These are phyloP conservation scores for Plemyria rubiginata DNA, from an alignment of 2,888 invertebrate genomes.

Conservation along the genomic window DNA sequence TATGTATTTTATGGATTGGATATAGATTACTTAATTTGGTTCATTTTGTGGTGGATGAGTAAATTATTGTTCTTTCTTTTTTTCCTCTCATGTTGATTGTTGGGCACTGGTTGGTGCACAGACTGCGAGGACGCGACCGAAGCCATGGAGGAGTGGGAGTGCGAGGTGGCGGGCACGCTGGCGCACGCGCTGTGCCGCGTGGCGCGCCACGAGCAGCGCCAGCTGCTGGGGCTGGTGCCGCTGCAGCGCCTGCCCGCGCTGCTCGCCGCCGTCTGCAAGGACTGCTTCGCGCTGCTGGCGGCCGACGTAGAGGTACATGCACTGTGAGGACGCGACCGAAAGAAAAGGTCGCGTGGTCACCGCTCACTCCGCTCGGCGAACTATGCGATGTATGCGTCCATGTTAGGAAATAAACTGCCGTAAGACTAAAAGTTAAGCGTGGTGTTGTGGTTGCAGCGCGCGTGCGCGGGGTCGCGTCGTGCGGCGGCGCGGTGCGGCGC, in stretches of 20 bases:
- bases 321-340: too few relatives aligned
- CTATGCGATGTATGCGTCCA: too few relatives aligned
- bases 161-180: conserved; percentile 85
- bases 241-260: conserved; percentile 92
- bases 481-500: conserved; percentile 57
- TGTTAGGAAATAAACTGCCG: too few relatives aligned
- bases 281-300: conserved; percentile 93
- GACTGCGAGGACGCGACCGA: conserved; percentile 67
- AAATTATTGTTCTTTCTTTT: too few relatives aligned
- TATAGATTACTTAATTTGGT: too few relatives aligned
- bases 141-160: conserved; percentile 70
- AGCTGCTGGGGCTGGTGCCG: conserved; percentile 94
- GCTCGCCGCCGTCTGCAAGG: conserved; percentile 92
- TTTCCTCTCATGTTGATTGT: too few relatives aligned
- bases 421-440: too few relatives aligned
- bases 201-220: conserved; percentile 93
- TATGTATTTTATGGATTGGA: too few relatives aligned
- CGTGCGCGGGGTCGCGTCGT: conserved; percentile 60
- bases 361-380: too few relatives aligned
- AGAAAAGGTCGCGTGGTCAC: too few relatives aligned
- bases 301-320: conserved; percentile 96
- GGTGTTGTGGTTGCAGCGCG: conserved; percentile 30
- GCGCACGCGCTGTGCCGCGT: conserved; percentile 92
- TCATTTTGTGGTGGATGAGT: too few relatives aligned
- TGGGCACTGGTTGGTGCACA: conserved; percentile 28